Conservation (phyloP, 2,888 invertebrate species). For the Plutella xylostella region DNA sequence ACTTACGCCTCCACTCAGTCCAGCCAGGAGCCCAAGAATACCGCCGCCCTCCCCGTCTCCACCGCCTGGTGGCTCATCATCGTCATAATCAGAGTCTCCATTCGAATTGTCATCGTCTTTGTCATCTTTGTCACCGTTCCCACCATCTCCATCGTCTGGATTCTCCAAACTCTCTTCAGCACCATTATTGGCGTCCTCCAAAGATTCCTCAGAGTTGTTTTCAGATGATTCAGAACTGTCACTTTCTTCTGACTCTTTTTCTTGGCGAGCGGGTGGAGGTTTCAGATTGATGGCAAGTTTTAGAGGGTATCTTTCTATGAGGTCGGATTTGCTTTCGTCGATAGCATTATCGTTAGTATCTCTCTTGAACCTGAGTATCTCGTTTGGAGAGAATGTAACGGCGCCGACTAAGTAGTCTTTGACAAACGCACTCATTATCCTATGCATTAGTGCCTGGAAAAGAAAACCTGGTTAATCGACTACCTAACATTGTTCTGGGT, state of each 20-base stretch:
- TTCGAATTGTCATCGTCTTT: slow-evolving; percentile 25
- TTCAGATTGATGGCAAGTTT: no score
- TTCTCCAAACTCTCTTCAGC: slow-evolving; percentile 17
- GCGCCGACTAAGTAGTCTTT: not conserved
- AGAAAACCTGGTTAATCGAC: no score
- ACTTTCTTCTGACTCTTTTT: slow-evolving; percentile 25
- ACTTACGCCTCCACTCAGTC: slow-evolving; percentile 59
- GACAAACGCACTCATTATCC: no score
- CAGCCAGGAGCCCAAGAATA: slow-evolving; percentile 50
- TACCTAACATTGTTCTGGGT: no score
- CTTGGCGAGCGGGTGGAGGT: slow-evolving; percentile 37
- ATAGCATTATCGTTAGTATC: not conserved
- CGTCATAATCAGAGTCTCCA: slow-evolving; percentile 36
- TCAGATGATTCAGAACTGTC: slow-evolving; percentile 15
- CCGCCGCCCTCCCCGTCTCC: slow-evolving; percentile 63
- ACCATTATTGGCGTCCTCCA: slow-evolving; percentile 18
- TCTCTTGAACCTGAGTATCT: no score
- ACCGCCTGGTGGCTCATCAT: slow-evolving; percentile 46
- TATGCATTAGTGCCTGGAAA: not conserved
- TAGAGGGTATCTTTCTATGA: not conserved
- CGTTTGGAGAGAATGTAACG: not conserved
- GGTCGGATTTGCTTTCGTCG: not conserved
- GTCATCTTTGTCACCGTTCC: slow-evolving; percentile 24
- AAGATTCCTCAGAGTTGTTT: slow-evolving; percentile 14
- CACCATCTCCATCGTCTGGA: slow-evolving; percentile 12